Base-by-base conservation (phyloP, 2,113 vertebrate species). In the Epinephelus cyanopodus region DNA sequence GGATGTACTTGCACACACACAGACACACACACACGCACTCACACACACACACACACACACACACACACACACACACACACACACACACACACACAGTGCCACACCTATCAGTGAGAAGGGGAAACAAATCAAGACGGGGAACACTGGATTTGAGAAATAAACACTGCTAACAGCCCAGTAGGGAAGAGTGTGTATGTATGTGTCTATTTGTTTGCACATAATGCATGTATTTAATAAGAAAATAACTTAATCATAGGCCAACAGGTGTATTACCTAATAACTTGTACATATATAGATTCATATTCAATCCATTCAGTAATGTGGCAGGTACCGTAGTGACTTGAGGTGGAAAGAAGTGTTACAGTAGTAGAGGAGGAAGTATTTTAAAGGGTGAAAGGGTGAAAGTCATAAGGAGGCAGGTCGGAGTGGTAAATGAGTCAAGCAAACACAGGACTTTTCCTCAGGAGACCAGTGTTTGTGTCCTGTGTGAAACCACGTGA, bases 41-140 rank as follows among this genome's bases (percentile, higher is more conserved):
- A 63, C 33, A 64, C 74, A 85, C 10, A 6, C 27, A 62, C 18
- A 33, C 39, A 54, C 53, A 54, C 33, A 63, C 33, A 64, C 71
- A 85, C 9, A 5, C 27, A 62, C 18, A 33, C 27, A 29, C 71
- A 50, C 23, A 21, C 71, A 62, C 25, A 29, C 57, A 52, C 19
- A 62, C 71, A 21, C 73, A 10, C 45, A 37, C 58, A 64, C 48
- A 83, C 23, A 81, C 48, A 84, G 57, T 72, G 27, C 65, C 45
- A 74, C 56, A 75, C 21, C 19, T 10, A 33, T 63, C 54, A 77
- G 45, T 53, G 53, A 73, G 7, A 83, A 33, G 5, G 33, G 10
- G 42, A 14, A 56, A 23, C 53, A 42, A 50, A 71, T 53, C 27
- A 79, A 67, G 62, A 70, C 39, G 45, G 58, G 53, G 63, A 79